Evolutionary conservation across 2,797 vertebrate species (phyloP).

Genomic region (Characodon lateralis): DNA sequence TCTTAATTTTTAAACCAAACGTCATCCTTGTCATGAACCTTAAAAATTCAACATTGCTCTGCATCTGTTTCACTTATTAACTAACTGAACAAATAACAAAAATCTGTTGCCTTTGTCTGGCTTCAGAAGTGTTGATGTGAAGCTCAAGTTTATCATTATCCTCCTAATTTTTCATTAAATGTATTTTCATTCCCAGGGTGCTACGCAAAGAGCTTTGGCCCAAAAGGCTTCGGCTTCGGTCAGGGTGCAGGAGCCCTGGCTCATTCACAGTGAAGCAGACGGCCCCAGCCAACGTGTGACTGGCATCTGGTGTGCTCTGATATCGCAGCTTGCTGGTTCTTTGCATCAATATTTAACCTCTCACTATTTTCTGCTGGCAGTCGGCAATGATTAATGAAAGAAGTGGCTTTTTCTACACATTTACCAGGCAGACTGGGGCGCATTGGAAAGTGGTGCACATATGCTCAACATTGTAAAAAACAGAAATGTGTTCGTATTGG

Average conservation of each 20-base stretch:
- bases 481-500: slow-evolving; percentile 1
- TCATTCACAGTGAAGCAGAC: slow-evolving; percentile 86
- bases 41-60: not conserved
- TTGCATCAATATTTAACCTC: slow-evolving; percentile 18
- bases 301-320: slow-evolving; percentile 18
- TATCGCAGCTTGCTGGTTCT: slow-evolving; percentile 36
- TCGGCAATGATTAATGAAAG: slow-evolving; percentile 18
- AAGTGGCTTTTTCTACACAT: slow-evolving; percentile 12
- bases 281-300: slow-evolving; percentile 16
- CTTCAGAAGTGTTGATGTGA: not conserved
- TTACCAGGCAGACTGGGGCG: slow-evolving; percentile 20
- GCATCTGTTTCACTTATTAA: not conserved
- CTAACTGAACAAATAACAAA: not conserved
- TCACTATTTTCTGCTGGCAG: slow-evolving; percentile 38
- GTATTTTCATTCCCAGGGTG: slow-evolving; percentile 83
- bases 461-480: slow-evolving; percentile 2
- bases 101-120: not conserved
- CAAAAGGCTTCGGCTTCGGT: slow-evolving; percentile 96
- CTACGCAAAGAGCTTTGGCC: slow-evolving; percentile 96
- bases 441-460: slow-evolving; percentile 16
- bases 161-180: slow-evolving; percentile 1
- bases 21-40: not conserved
- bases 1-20: not conserved
- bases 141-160: not conserved
- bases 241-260: slow-evolving; percentile 93